phyloP scores from a whole-genome alignment of 1,140 invertebrate species.

The Penaeus indicus region DNA sequence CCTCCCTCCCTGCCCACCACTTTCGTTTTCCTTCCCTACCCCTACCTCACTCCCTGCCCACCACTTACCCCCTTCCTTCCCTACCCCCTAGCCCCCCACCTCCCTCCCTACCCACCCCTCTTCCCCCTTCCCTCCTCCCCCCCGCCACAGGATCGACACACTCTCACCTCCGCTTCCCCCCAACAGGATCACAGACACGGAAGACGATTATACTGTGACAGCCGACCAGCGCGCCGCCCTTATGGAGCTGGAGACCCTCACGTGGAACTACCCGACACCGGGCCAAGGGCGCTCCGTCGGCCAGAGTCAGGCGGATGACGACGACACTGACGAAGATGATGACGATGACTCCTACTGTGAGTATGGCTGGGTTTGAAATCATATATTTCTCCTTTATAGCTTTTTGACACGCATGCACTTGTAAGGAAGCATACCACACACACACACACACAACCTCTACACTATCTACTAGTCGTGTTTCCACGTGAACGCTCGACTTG shows the following conservation, averaged over 20 bases:
- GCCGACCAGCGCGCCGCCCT: slow-evolving; percentile 56
- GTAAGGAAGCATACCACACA: too few relatives aligned
- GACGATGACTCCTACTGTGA: slow-evolving; percentile 58
- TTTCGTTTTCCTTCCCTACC: too few relatives aligned
- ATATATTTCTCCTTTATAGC: too few relatives aligned
- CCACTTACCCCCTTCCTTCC: too few relatives aligned
- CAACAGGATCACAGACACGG: slow-evolving; percentile 47
- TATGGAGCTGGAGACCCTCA: slow-evolving; percentile 57
- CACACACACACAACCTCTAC: too few relatives aligned
- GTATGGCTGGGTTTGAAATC: not conserved
- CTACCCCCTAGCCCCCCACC: too few relatives aligned
- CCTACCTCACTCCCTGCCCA: too few relatives aligned
- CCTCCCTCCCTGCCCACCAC: too few relatives aligned
- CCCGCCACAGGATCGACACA: too few relatives aligned
- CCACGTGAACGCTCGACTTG: too few relatives aligned
- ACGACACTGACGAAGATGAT: slow-evolving; percentile 38
- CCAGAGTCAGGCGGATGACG: not conserved
- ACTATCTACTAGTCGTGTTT: too few relatives aligned
- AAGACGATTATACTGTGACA: slow-evolving; percentile 58
- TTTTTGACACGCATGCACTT: too few relatives aligned
- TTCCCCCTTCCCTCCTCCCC: not conserved
- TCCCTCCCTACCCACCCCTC: not conserved
- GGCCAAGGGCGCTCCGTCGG: not conserved
- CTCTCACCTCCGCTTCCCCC: not conserved
- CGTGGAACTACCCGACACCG: slow-evolving; percentile 58